Evolutionary conservation across 1,140 invertebrate genomes (phyloP), one percentile per base, ranked within the genome.

Genomic region (Samia ricini): DNA sequence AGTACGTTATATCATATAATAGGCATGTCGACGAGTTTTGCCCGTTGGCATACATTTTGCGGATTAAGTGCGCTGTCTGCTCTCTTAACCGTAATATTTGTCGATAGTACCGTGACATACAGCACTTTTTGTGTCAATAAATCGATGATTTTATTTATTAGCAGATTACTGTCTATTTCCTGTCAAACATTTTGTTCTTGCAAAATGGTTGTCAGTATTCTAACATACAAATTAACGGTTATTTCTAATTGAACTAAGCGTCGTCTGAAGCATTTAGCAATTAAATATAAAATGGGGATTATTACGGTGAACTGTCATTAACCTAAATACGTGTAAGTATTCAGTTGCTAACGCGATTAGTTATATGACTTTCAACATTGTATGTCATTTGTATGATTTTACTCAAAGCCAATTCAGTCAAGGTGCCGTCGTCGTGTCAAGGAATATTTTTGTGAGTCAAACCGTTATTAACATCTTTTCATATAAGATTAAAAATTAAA

Each of bases 11-110:
- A 66, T 69, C 64, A 63, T 66, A 69, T 65, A 58, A 68, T 48
- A 59, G 29, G 20, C 54, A 66, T 70, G 61, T 67, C 63, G 48
- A 22, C 55, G 63, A 23, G 59, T 75, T 64, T 72, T 65, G 61
- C 59, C 61, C 61, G 63, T 62, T 73, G 66, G 67, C 72, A 76
- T 69, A 74, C 62, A 68, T 80, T 70, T 60, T 22, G 26, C 63
- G 66, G 75, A 81, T 81, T 83, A 81, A 81, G 74, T 63, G 59
- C 75, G 71, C 70, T 59, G 61, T 64, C 66, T 80, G 60, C 65
- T 66, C 54, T 63, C 51, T 55, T 80, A 78, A 80, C 77, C 76
- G 77, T 79, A 76, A 79, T 79, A 68, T 63, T 61, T 60, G 62
- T 64, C 73, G 77, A 81, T 69, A 82, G 74, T 72, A 71, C 66